phyloP scores from a whole-genome alignment of 2,888 invertebrate species.

The Ophion costatus region DNA sequence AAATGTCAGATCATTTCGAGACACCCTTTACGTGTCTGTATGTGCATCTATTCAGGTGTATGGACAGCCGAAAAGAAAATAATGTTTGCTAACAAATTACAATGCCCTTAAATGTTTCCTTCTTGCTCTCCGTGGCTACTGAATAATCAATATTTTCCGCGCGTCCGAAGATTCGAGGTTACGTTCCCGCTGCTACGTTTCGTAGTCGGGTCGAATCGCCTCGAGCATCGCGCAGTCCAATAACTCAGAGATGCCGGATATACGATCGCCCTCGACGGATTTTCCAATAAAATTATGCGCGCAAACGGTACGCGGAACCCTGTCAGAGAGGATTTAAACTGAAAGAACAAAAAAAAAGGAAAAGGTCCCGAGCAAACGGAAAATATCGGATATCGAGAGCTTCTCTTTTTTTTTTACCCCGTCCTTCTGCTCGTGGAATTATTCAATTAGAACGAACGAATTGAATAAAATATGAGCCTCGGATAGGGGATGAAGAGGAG shows the following conservation, averaged over 20 bases:
- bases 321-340: constrained; percentile 69
- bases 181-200: constrained; percentile 4
- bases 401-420: constrained; percentile 54
- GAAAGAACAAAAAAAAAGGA: constrained; percentile 23
- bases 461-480: constrained; percentile 82
- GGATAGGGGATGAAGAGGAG: neutral
- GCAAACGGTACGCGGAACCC: neutral
- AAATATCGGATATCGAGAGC: constrained; percentile 49
- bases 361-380: constrained; percentile 10
- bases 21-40: neutral
- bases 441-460: constrained; percentile 73
- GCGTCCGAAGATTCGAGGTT: constrained; percentile 21
- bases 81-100: neutral
- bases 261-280: constrained; percentile 11
- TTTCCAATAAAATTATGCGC: constrained; percentile 45
- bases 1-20: too few species aligned
- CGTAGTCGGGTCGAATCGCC: constrained; percentile 33
- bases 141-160: neutral
- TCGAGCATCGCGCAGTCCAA: constrained; percentile 46
- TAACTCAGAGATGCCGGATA: constrained; percentile 65
- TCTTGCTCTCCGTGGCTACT: neutral
- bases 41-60: neutral
- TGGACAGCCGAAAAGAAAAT: neutral
- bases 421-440: constrained; percentile 71
- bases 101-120: neutral